Conservation (phyloP, 2,888 invertebrate species). For the Thumatha senex region DNA sequence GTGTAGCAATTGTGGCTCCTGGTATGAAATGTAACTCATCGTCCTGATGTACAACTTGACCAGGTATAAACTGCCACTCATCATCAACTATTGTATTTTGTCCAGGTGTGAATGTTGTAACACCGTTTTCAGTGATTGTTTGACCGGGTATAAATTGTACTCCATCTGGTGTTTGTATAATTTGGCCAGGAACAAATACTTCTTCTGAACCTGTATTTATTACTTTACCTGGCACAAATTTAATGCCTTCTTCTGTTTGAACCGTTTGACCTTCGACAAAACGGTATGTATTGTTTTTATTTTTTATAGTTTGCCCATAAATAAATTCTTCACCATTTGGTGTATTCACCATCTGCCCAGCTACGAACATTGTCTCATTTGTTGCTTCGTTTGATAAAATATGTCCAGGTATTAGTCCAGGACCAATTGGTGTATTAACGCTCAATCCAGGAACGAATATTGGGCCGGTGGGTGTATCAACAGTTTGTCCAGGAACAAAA, state of each 20-base stretch:
- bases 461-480: conserved; percentile 86
- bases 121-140: conserved; percentile 77
- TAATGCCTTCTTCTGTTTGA: conserved; percentile 83
- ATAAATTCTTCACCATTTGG: conserved; percentile 83
- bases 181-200: conserved; percentile 85
- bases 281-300: conserved; percentile 78
- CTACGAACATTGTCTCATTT: conserved; percentile 86
- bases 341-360: conserved; percentile 87
- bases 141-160: conserved; percentile 86
- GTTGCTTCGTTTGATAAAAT: conserved; percentile 84
- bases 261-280: conserved; percentile 86
- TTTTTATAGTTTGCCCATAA: conserved; percentile 85
- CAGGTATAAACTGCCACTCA: conserved; percentile 86
- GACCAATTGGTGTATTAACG: conserved; percentile 86
- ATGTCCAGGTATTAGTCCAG: conserved; percentile 88
- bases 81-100: conserved; percentile 81
- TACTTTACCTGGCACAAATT: conserved; percentile 85
- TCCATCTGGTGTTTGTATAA: conserved; percentile 83
- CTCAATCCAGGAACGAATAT: conserved; percentile 89
- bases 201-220: conserved; percentile 73
- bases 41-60: conserved; percentile 84
- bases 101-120: conserved; percentile 85
- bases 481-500: conserved; percentile 90
- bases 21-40: conserved; percentile 84
- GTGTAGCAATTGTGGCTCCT: conserved; percentile 85